Evolutionary conservation across 2,888 invertebrate genomes (phyloP), one percentile per base, ranked within the genome.

Genomic region (Sussaba pulchella): DNA sequence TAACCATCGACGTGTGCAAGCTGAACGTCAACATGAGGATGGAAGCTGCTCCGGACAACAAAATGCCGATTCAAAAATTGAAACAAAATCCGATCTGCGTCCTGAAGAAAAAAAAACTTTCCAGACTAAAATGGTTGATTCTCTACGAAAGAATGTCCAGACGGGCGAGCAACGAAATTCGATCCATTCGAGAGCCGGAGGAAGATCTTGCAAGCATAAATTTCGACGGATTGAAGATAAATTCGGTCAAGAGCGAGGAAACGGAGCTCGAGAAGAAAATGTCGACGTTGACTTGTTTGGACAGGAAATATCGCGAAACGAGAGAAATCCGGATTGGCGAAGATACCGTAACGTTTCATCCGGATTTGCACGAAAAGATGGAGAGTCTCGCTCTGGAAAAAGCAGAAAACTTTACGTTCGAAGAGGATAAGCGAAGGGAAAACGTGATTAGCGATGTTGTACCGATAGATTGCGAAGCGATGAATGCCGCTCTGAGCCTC

Each of bases 161-260:
- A 31, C 31, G 31, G 31, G 2, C 31, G 31, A 31, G 31, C 31
- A 31, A 31, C 31, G 6, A 2, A 2, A 31, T 31, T 31, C 6
- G 31, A 5, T 31, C 31, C 31, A 6, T 6, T 45, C 50, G 45
- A 4, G 41, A 31, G 0, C 6, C 17, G 4, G 12, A 47, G 1
- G 43, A 21, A 9, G 59, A 66, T 0, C 80, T 69, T 24, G 52
- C 36, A 26, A 50, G 4, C 70, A 47, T 87, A 19, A 66, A 88
- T 69, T 85, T 88, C 0, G 63, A 83, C 1, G 73, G 82, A 5
- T 69, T 90, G 9, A 87, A 81, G n/a, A 90, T 90, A 24, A 64
- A 82, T 8, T 43, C 83, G 1, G 86, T 86, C 12, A 70, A 84
- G 1, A 71, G 78, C 19, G 57, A 80, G 10, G 86, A 90, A 6